Evolutionary conservation across 2,888 invertebrate species (phyloP), one percentile per base, ranked within the genome.

Genomic region (Eudasyphora cyanicolor): DNA sequence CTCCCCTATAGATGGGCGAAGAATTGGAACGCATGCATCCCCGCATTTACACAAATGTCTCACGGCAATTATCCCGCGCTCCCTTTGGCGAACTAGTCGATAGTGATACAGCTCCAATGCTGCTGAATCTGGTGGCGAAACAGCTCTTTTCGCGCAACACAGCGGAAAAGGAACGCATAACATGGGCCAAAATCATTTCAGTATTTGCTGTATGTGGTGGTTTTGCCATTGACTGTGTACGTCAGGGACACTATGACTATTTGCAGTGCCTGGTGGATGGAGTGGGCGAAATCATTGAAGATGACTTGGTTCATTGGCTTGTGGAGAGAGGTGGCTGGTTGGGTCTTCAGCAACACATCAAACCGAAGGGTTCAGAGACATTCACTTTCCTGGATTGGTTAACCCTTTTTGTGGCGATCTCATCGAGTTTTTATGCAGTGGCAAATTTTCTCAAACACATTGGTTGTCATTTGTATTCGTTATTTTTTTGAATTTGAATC

Each of bases 181-280:
- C 95, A 0, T 97, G 96, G 97, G 95, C 96, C 75, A 96, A 96
- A 93, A 93, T 94, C 80, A 95, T 96, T 76, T 96, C 97, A 12
- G 94, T 97, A 74, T 97, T 95, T 90, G 96, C 96, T 19, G 94
- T 97, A 2, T 96, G 97, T 70, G 97, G 97, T 4, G 97, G 96
- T 0, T 93, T 97, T 71, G 96, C 97, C 7, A 95, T 96, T 24
- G 97, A 97, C 89, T 95, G 96, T 92, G 93, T 96, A 86, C 90
- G 96, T 86, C 93, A 96, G 93, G 94, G 97, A 85, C 93, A 95
- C 92, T 95, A 96, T 0, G 97, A 97, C 42, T 96, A 95, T 87
- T 93, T 97, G 67, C 95, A 95, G 17, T 95, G 94, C 67, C 93
- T 98, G 32, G 93, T 97, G 73, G 96, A 97, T 86, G 95, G 96